These are phyloP conservation scores for Elmis aenea DNA, from an alignment of 2,888 invertebrate genomes.

Conservation along the genomic window DNA sequence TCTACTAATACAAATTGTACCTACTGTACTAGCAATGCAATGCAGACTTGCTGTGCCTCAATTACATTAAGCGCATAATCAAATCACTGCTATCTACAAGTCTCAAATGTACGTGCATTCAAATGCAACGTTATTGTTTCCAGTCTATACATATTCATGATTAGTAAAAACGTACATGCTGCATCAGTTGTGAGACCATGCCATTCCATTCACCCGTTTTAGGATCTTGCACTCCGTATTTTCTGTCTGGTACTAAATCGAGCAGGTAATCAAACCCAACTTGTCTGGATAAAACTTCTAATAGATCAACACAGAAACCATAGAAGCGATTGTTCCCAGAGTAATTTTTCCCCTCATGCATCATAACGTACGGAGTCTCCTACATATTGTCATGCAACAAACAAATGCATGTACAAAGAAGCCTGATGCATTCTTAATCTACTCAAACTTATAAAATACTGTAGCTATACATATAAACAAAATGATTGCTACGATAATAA, in stretches of 20 bases:
- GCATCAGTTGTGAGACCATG: constrained; percentile 65
- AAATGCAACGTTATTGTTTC: no score
- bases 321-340: constrained; percentile 71
- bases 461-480: no score
- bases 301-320: constrained; percentile 74
- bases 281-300: constrained; percentile 61
- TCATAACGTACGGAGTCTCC: constrained; percentile 73
- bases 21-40: no score
- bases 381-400: constrained; percentile 43
- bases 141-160: no score
- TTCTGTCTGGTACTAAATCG: constrained; percentile 65
- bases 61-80: no score
- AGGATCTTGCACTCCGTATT: constrained; percentile 61
- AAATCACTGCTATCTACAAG: no score
- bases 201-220: constrained; percentile 62
- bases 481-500: no score
- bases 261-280: constrained; percentile 68
- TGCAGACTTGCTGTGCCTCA: no score
- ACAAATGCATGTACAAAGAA: constrained; percentile 23
- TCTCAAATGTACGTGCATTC: no score
- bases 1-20: no score
- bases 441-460: no score
- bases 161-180: constrained; percentile 66
- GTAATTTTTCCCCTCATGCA: constrained; percentile 63
- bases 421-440: no score